Conservation (phyloP, 2,797 vertebrate species). For the Catharus ustulatus region DNA sequence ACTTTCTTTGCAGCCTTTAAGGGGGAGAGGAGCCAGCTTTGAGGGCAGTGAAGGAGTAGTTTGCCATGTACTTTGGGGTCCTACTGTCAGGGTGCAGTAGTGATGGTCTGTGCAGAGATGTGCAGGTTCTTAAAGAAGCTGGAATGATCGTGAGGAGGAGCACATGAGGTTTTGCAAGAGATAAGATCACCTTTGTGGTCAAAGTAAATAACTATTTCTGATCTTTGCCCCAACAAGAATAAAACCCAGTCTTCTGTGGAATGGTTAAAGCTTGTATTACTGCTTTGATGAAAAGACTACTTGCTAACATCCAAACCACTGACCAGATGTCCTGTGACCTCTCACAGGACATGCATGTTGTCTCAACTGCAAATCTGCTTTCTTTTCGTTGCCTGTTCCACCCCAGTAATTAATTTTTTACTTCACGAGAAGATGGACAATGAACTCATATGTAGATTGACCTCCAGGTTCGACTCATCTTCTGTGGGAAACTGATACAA, state of each 20-base stretch:
- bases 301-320: not conserved
- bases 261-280: not conserved
- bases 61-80: not conserved
- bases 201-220: not conserved
- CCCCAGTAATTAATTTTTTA: not conserved
- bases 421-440: not conserved
- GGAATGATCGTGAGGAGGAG: not conserved
- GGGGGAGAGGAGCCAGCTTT: not conserved
- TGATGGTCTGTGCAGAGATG: not conserved
- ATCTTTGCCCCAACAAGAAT: not conserved
- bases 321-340: not conserved
- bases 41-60: not conserved
- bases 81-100: not conserved
- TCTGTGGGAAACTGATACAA: not conserved
- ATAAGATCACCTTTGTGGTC: not conserved
- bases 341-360: not conserved
- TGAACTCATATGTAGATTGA: not conserved
- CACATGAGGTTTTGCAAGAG: not conserved
- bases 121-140: not conserved
- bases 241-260: not conserved
- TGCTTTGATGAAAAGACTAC: not conserved
- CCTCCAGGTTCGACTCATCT: rapidly evolving
- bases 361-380: not conserved
- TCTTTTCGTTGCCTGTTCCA: not conserved
- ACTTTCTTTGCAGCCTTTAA: not conserved